Evolutionary conservation across 2,888 invertebrate species (phyloP).

Genomic region (Hydriomena furcata): DNA sequence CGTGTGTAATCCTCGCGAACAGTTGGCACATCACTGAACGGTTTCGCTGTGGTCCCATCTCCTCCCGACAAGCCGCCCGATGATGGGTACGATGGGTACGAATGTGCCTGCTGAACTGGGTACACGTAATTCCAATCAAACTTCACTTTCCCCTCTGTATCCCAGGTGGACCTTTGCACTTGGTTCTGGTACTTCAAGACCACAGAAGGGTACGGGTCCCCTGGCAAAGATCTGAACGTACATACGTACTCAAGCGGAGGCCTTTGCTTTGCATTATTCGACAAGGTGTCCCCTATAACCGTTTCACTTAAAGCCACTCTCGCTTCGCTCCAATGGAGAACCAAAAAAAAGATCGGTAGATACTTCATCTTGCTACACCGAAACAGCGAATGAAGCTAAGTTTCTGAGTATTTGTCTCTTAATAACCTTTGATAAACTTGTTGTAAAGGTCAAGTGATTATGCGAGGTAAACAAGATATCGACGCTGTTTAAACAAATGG

Average conservation of each 20-base stretch:
- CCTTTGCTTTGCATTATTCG: slow-evolving; percentile 38
- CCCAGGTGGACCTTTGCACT: slow-evolving; percentile 46
- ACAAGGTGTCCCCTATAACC: slow-evolving; percentile 32
- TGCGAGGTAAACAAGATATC: slow-evolving; percentile 40
- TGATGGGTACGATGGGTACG: too few relatives aligned
- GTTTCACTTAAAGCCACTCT: slow-evolving; percentile 46
- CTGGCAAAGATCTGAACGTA: slow-evolving; percentile 44
- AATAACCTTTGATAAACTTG: slow-evolving; percentile 42
- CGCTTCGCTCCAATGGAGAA: slow-evolving; percentile 43
- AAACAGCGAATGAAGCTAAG: slow-evolving; percentile 37
- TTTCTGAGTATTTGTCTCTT: slow-evolving; percentile 23
- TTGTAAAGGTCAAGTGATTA: slow-evolving; percentile 42
- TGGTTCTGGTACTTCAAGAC: slow-evolving; percentile 49
- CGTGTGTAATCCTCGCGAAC: slow-evolving; percentile 41
- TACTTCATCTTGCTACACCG: slow-evolving; percentile 51
- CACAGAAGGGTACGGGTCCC: slow-evolving; percentile 53
- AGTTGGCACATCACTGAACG: slow-evolving; percentile 41
- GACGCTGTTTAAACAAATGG: slow-evolving; percentile 9
- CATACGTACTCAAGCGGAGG: slow-evolving; percentile 45
- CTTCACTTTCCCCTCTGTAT: slow-evolving; percentile 32
- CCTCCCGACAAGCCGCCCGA: slow-evolving; percentile 46
- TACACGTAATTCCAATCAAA: slow-evolving; percentile 37
- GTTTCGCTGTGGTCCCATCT: slow-evolving; percentile 31
- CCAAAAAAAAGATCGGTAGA: slow-evolving; percentile 40
- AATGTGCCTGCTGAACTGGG: slow-evolving; percentile 30